A percentile compares a stretch with the other conserved stretches of the same genome.
Evolutionary conservation across 1,140 invertebrate species (phyloP).

Genomic region (Scaptomyza montana): DNA sequence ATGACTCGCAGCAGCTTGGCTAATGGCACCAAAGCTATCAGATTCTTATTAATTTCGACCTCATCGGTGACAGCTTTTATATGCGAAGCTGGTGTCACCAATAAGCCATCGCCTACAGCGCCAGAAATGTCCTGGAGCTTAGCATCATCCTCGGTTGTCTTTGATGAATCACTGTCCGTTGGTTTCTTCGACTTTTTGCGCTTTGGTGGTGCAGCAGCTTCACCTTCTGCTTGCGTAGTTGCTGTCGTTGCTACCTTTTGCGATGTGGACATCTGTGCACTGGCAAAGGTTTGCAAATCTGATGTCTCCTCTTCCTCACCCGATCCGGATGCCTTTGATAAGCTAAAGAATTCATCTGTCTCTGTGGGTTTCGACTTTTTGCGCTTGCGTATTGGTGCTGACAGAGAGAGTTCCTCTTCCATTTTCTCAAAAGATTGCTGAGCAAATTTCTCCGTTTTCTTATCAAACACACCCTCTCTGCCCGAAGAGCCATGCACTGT

Average conservation of each 20-base stretch:
- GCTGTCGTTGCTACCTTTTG: conserved; percentile 48
- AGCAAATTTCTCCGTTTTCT: conserved; percentile 78
- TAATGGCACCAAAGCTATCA: conserved; percentile 66
- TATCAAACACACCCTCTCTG: conserved; percentile 81
- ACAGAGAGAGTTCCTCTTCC: conserved; percentile 70
- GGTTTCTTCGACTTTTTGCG: conserved; percentile 80
- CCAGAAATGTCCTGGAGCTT: conserved; percentile 84
- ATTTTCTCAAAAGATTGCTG: conserved; percentile 73
- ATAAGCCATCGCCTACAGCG: conserved; percentile 85
- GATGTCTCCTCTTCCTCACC: conserved; percentile 85
- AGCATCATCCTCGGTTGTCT: conserved; percentile 81
- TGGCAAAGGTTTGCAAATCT: conserved; percentile 86
- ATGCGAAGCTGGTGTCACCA: conserved; percentile 52
- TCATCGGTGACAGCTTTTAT: conserved; percentile 65
- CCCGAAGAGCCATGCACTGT: conserved; percentile 84
- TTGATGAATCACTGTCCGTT: conserved; percentile 75
- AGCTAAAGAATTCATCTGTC: conserved; percentile 85
- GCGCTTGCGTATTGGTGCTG: conserved; percentile 70
- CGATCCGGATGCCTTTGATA: conserved; percentile 76
- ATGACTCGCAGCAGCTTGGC: conserved; percentile 71
- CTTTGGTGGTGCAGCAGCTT: conserved; percentile 74
- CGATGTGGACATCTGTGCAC: conserved; percentile 85
- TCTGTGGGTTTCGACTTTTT: conserved; percentile 77
- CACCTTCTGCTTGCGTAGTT: conserved; percentile 58
- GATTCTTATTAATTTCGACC: conserved; percentile 70